These are phyloP conservation scores for Danio kyathit DNA, from an alignment of 2,797 vertebrate species.

Conservation along the genomic window DNA sequence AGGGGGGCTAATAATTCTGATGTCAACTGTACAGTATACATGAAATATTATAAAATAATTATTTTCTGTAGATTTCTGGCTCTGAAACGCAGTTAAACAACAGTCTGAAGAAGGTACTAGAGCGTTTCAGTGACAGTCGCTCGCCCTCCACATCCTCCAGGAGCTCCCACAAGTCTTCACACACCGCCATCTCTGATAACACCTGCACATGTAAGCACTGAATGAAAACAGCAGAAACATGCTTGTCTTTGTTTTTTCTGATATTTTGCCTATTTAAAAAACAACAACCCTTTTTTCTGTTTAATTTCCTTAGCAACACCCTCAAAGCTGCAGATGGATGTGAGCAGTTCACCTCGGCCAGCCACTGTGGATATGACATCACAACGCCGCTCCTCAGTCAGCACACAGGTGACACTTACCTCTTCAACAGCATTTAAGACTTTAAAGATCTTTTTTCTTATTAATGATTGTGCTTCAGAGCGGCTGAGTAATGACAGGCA, in stretches of 20 bases:
- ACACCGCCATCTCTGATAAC: constrained; percentile 92
- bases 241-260: neutral
- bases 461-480: neutral
- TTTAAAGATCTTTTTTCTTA: constrained; percentile 6
- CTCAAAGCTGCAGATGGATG: constrained; percentile 91
- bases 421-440: neutral
- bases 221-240: neutral
- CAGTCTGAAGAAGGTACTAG: constrained; percentile 94
- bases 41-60: too few relatives aligned
- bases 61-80: constrained; percentile 81
- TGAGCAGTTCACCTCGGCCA: constrained; percentile 88
- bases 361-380: constrained; percentile 85
- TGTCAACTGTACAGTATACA: too few relatives aligned
- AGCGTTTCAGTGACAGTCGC: constrained; percentile 91
- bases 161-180: constrained; percentile 92
- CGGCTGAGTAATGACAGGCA: neutral
- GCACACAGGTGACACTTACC: constrained; percentile 85
- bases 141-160: constrained; percentile 91
- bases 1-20: too few relatives aligned
- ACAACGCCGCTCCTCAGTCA: constrained; percentile 88
- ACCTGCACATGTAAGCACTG: constrained; percentile 89
- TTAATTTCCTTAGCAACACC: constrained; percentile 83
- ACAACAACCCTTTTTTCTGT: neutral
- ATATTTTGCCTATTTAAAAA: neutral
- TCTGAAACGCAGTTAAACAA: constrained; percentile 94